Percentiles rank a stretch among this genome's conserved stretches.
Conservation (phyloP, 2,888 invertebrate genomes). For the Drosophila paramelanica region DNA sequence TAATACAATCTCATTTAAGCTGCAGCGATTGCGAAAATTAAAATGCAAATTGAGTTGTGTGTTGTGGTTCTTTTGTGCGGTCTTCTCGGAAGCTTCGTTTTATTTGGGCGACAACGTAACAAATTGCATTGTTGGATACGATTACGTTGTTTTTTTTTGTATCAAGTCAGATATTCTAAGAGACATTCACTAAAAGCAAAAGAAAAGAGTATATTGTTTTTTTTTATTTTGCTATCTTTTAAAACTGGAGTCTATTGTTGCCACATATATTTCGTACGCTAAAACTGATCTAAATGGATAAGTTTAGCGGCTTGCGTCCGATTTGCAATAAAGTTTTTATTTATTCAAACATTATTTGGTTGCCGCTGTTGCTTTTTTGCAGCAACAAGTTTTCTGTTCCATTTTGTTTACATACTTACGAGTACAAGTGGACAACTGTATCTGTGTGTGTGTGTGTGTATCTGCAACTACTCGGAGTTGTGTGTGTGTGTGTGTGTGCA, state of each 20-base stretch:
- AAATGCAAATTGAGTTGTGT: conserved; percentile 39
- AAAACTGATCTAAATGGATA: conserved; percentile 16
- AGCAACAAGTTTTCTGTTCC: conserved; percentile 68
- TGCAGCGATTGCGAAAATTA: conserved; percentile 6
- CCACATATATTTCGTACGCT: too few species aligned
- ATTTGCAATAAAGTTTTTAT: conserved; percentile 65
- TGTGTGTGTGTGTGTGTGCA: conserved; percentile 30
- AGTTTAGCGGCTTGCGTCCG: conserved; percentile 50
- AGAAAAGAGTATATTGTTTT: too few species aligned
- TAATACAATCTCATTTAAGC: conserved; percentile 19
- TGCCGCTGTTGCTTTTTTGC: conserved; percentile 52
- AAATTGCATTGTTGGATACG: too few species aligned
- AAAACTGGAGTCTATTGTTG: too few species aligned
- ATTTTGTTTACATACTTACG: conserved; percentile 53
- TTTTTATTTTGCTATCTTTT: too few species aligned
- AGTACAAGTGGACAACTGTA: conserved; percentile 14
- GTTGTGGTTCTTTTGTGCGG: conserved; percentile 46
- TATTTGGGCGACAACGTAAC: too few species aligned
- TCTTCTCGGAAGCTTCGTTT: conserved; percentile 22
- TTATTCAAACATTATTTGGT: conserved; percentile 50
- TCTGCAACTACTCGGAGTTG: conserved; percentile 37
- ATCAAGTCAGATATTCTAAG: too few species aligned
- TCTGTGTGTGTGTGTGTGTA: conserved; percentile 8
- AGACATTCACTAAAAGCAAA: too few species aligned
- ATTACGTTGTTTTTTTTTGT: too few species aligned